Evolutionary conservation across 2,113 vertebrate genomes (phyloP).

Genomic region (Caranx ignobilis): DNA sequence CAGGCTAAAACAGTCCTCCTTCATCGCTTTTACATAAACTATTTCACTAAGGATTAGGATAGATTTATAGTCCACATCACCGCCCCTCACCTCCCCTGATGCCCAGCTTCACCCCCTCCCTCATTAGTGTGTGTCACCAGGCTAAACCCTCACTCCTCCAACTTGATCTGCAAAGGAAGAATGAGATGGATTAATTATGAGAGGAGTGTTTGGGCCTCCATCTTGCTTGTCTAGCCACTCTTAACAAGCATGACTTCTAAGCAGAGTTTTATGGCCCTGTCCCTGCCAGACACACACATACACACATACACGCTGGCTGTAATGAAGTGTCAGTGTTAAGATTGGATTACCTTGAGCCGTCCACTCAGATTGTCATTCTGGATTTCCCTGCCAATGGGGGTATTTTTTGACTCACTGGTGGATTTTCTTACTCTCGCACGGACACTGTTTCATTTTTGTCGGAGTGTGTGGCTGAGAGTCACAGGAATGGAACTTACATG

Average conservation of each 20-base stretch:
- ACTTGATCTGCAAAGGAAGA: slow-evolving; percentile 26
- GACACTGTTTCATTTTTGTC: slow-evolving; percentile 2
- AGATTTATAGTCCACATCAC: slow-evolving; percentile 52
- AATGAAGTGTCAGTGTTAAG: slow-evolving; percentile 79
- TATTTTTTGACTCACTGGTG: slow-evolving; percentile 43
- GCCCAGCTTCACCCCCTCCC: slow-evolving; percentile 8
- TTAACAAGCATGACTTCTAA: slow-evolving; percentile 71
- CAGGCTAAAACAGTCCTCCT: slow-evolving; percentile 20
- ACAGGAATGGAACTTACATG: slow-evolving; percentile 13
- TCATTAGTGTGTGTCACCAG: slow-evolving; percentile 50
- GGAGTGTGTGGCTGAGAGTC: not conserved
- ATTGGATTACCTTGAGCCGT: slow-evolving; percentile 79
- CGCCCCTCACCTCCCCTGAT: slow-evolving; percentile 24
- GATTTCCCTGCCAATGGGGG: slow-evolving; percentile 62
- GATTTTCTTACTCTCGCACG: slow-evolving; percentile 20
- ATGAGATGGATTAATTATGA: slow-evolving; percentile 66
- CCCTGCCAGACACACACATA: slow-evolving; percentile 20
- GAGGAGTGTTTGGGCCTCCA: slow-evolving; percentile 44
- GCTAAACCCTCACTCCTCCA: slow-evolving; percentile 32
- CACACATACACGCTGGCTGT: slow-evolving; percentile 45
- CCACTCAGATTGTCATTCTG: slow-evolving; percentile 72
- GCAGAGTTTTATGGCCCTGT: slow-evolving; percentile 51
- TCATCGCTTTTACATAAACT: slow-evolving; percentile 43
- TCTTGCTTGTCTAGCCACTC: slow-evolving; percentile 48
- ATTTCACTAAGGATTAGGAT: slow-evolving; percentile 42